Conservation (phyloP, 2,113 vertebrate species). For the Hyperoodon ampullatus region DNA sequence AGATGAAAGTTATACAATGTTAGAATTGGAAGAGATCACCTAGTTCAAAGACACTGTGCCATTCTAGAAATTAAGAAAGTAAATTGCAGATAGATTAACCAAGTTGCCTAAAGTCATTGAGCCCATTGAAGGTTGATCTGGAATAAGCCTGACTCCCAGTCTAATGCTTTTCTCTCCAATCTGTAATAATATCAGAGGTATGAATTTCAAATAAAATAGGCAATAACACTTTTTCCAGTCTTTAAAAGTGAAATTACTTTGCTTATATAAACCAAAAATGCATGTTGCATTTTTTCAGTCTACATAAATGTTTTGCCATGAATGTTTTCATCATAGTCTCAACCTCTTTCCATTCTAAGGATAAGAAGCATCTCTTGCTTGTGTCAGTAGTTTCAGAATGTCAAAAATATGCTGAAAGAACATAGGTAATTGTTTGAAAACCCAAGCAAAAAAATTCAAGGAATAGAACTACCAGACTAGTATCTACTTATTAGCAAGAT, state of each 20-base stretch:
- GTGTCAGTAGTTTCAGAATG: not conserved
- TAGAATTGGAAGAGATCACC: not conserved
- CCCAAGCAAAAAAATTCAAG: not conserved
- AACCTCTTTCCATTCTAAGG: not conserved
- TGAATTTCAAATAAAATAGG: constrained; percentile 33
- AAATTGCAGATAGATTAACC: not conserved
- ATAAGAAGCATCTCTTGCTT: not conserved
- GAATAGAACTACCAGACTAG: not conserved
- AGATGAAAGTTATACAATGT: not conserved
- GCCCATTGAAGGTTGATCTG: not conserved
- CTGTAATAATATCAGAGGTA: constrained; percentile 38
- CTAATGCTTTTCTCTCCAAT: not conserved
- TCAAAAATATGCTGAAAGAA: not conserved
- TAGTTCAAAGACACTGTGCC: not conserved
- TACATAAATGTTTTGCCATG: not conserved
- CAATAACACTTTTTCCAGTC: not conserved
- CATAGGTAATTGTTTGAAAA: not conserved
- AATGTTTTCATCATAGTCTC: not conserved
- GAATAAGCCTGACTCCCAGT: not conserved
- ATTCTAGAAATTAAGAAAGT: not conserved
- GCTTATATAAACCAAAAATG: not conserved
- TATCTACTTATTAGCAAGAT: not conserved
- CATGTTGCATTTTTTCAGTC: not conserved
- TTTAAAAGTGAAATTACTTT: not conserved
- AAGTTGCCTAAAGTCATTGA: not conserved